Conservation (phyloP, 2,888 invertebrate species). For the Erannis defoliaria region DNA sequence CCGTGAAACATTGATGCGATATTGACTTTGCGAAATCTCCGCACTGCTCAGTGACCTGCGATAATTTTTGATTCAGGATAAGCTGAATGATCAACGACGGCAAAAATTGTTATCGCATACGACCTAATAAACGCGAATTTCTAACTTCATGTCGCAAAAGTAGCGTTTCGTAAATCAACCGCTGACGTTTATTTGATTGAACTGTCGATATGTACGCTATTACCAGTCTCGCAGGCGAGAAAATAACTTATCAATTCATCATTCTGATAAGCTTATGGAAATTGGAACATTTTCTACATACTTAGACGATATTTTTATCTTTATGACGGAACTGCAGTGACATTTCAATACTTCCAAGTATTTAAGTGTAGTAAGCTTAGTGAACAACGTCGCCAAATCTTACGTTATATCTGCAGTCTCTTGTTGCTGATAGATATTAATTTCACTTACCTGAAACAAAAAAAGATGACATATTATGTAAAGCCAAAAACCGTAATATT, state of each 20-base stretch:
- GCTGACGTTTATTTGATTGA: conserved; percentile 29
- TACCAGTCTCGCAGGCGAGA: conserved; percentile 10
- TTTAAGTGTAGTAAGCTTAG: background rate
- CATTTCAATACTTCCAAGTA: background rate
- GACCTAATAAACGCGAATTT: background rate
- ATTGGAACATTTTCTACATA: conserved; percentile 28
- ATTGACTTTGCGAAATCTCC: no score
- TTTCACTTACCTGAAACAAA: conserved; percentile 44
- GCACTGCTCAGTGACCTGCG: no score
- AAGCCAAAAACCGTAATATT: no score
- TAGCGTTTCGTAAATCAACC: conserved; percentile 1
- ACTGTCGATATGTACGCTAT: conserved; percentile 26
- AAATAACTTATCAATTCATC: conserved; percentile 27
- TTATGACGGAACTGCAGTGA: conserved; percentile 13
- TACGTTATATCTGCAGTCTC: conserved; percentile 14
- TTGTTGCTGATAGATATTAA: background rate
- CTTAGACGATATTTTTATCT: conserved; percentile 22
- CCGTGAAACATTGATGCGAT: no score
- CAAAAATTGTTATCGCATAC: background rate
- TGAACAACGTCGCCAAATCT: conserved; percentile 5
- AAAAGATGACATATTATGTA: no score
- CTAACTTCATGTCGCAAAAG: background rate
- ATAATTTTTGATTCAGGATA: no score
- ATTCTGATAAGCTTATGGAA: conserved; percentile 35
- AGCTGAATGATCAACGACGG: background rate